Conservation (phyloP, 23 tunicate species). For the Ciona savignyi region DNA sequence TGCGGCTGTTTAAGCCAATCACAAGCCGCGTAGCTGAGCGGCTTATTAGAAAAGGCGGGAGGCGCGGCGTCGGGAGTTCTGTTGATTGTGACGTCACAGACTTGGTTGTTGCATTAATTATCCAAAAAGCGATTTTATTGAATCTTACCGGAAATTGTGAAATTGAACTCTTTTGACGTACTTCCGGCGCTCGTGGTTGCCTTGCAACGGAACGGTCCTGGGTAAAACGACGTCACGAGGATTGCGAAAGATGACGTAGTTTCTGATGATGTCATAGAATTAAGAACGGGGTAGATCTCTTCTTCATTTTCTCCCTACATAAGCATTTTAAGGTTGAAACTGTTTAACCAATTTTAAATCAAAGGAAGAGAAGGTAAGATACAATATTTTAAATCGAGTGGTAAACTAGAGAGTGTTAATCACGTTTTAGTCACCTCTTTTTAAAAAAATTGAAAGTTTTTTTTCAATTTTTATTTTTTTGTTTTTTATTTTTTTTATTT, state of each 20-base stretch:
- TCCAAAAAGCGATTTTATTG: too few species aligned
- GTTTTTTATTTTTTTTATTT: too few species aligned
- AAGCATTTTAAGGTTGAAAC: too few species aligned
- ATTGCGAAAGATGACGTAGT: conserved; percentile 18
- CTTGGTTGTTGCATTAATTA: too few species aligned
- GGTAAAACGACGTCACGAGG: conserved; percentile 17
- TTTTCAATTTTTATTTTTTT: too few species aligned
- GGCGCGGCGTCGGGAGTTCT: conserved; percentile 28
- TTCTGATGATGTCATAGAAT: neutral
- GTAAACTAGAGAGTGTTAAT: too few species aligned
- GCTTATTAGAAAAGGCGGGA: conserved; percentile 25
- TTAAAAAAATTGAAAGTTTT: too few species aligned
- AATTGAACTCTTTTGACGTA: conserved; percentile 23
- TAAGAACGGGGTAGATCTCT: neutral
- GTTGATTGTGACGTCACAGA: neutral
- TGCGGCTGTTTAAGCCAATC: conserved; percentile 50
- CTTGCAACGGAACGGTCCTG: conserved; percentile 50
- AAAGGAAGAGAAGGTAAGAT: too few species aligned
- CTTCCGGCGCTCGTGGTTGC: conserved; percentile 40
- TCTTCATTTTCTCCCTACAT: neutral
- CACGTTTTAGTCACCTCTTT: too few species aligned
- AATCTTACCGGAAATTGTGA: conserved; percentile 44
- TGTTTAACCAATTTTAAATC: too few species aligned
- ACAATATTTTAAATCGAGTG: too few species aligned
- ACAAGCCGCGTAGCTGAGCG: conserved; percentile 12